These are phyloP conservation scores for Mionectes olivaceus DNA, from an alignment of 2,797 vertebrate genomes.

Conservation along the genomic window DNA sequence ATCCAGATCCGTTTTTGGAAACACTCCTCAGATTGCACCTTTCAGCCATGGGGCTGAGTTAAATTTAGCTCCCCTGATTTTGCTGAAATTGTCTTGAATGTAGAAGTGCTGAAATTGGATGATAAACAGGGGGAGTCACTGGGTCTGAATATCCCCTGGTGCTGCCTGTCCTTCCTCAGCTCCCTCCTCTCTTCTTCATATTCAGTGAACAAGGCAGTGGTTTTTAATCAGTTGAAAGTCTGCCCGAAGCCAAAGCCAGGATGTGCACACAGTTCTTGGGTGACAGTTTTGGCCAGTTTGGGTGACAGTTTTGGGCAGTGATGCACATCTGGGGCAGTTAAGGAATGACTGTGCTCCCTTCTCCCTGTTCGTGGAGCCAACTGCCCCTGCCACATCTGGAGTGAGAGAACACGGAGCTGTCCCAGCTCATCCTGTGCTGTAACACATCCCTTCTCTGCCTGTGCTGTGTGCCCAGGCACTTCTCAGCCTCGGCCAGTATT, in stretches of 20 bases:
- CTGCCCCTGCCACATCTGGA: background rate
- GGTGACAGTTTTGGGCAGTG: background rate
- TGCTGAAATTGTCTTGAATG: background rate
- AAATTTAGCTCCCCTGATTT: background rate
- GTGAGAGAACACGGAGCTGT: background rate
- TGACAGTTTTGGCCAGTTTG: no score
- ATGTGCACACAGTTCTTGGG: no score
- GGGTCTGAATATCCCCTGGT: background rate
- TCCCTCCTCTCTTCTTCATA: background rate
- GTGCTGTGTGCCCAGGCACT: rapidly evolving
- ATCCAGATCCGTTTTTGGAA: background rate
- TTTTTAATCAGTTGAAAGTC: background rate
- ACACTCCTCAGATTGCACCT: background rate
- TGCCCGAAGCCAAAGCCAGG: background rate
- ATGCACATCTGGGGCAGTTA: rapidly evolving
- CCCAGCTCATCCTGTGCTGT: background rate
- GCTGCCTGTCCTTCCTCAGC: background rate
- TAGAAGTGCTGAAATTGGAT: background rate
- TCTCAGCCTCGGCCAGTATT: rapidly evolving
- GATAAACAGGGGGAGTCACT: background rate
- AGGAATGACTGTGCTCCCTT: background rate
- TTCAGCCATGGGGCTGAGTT: background rate
- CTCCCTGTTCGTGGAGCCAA: background rate
- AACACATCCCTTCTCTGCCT: rapidly evolving
- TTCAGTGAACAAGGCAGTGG: no score